These are phyloP conservation scores for Phyllostomus hastatus DNA, from an alignment of 2,113 vertebrate species.

Conservation along the genomic window DNA sequence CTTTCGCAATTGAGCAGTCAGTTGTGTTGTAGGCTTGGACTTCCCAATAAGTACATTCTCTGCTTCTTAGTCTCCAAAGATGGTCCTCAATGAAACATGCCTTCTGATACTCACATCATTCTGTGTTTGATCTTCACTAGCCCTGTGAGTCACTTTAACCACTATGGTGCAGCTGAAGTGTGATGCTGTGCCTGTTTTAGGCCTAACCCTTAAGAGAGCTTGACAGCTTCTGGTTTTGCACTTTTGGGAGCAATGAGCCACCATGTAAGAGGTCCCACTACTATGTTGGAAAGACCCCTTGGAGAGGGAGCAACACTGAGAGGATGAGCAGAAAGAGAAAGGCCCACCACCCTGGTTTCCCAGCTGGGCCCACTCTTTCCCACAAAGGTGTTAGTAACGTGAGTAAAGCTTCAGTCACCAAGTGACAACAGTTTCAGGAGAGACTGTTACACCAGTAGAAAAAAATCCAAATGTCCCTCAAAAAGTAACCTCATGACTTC, in stretches of 20 bases:
- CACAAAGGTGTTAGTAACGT: not conserved
- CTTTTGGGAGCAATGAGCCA: not conserved
- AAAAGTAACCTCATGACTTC: not conserved
- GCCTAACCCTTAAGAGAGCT: not conserved
- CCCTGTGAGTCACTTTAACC: not conserved
- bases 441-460: not conserved
- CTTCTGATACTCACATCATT: not conserved
- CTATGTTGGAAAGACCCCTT: not conserved
- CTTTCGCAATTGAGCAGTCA: not conserved
- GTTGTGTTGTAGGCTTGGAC: not conserved
- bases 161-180: not conserved
- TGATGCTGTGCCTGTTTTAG: not conserved
- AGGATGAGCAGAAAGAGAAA: not conserved
- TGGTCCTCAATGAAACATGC: not conserved
- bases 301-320: not conserved
- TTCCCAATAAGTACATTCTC: not conserved
- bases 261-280: not conserved
- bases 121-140: not conserved
- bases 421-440: not conserved
- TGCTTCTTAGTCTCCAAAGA: not conserved
- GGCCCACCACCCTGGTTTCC: not conserved
- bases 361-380: not conserved
- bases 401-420: not conserved
- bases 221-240: not conserved
- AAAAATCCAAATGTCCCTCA: not conserved